Evolutionary conservation across 2,888 invertebrate genomes (phyloP).

Genomic region (Norana najaformis): DNA sequence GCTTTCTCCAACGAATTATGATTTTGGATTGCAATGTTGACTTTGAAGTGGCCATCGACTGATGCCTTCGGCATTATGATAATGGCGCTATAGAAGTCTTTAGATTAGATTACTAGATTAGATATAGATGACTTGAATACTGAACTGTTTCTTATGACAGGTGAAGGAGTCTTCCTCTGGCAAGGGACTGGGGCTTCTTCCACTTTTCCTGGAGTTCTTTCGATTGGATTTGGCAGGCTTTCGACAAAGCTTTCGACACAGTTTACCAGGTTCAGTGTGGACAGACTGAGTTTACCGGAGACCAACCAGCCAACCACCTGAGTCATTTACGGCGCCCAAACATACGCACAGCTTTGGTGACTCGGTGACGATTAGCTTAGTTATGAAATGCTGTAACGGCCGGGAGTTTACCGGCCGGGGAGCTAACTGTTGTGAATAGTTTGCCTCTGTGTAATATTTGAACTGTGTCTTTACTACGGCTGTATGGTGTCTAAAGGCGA

Average conservation of each 20-base stretch:
- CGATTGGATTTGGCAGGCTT: not conserved
- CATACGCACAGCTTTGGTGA: not conserved
- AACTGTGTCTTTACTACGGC: not conserved
- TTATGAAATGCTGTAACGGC: not conserved
- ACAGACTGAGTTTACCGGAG: not conserved
- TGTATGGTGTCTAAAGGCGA: not conserved
- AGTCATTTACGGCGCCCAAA: not conserved
- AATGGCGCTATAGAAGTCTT: not conserved
- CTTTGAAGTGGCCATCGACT: too few relatives aligned
- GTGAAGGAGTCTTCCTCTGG: constrained; percentile 5
- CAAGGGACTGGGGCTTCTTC: not conserved
- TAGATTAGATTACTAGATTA: not conserved
- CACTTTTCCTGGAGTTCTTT: not conserved
- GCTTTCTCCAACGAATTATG: too few relatives aligned
- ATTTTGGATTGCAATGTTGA: too few relatives aligned
- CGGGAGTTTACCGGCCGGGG: not conserved
- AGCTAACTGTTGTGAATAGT: not conserved
- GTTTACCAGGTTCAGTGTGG: not conserved
- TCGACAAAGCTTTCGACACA: constrained; percentile 3
- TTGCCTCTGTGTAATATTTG: not conserved
- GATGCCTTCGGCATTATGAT: too few relatives aligned
- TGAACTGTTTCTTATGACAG: not conserved
- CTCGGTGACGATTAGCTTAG: not conserved
- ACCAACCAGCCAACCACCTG: not conserved
- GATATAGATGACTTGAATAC: not conserved